Evolutionary conservation across 2,113 vertebrate species (phyloP), one percentile per base, ranked within the genome.

Genomic region (Pluvialis apricaria): DNA sequence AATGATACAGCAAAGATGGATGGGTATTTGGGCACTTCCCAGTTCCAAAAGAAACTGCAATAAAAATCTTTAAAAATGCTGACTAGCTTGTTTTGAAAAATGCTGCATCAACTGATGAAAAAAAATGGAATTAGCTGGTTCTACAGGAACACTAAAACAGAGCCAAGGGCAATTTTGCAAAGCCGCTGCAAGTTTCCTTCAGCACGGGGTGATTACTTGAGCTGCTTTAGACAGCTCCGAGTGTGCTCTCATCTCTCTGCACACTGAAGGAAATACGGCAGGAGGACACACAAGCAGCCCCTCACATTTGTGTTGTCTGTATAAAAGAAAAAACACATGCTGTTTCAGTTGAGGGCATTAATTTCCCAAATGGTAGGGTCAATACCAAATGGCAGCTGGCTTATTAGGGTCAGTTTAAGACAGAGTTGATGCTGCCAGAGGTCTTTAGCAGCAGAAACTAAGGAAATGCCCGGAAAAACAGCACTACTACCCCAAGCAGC

Each of bases 1-100:
- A 87, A 66, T 1, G 1, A 70, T 32, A 86, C 1, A 87, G 81
- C 72, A 78, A 65, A 87, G 88, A 76, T 29, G 52, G 83, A 87
- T 44, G 69, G 61, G 61, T 51, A 76, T 70, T 54, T 62, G 77
- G 80, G 69, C 70, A 90, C 69, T 90, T 89, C 78, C 72, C 58
- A 58, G 69, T 80, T 77, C 90, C 18, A 1, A 72, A 49, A 95
- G 88, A 94, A 94, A 92, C 36, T 72, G 77, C 94, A 94, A 77
- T 42, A 60, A 38, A 62, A 77, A 44, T 90, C 70, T 76, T 94
- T 31, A 94, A 97, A 97, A 98, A 98, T 98, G 97, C 87, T 68
- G 97, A 81, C 92, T 36, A 82, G 97, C 97, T 96, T 77, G 98
- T 97, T 98, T 84, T 52, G 75, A 82, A 96, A 96, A 94, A 77